These are phyloP conservation scores for Clanis bilineata DNA, from an alignment of 2,888 invertebrate species.

Conservation along the genomic window DNA sequence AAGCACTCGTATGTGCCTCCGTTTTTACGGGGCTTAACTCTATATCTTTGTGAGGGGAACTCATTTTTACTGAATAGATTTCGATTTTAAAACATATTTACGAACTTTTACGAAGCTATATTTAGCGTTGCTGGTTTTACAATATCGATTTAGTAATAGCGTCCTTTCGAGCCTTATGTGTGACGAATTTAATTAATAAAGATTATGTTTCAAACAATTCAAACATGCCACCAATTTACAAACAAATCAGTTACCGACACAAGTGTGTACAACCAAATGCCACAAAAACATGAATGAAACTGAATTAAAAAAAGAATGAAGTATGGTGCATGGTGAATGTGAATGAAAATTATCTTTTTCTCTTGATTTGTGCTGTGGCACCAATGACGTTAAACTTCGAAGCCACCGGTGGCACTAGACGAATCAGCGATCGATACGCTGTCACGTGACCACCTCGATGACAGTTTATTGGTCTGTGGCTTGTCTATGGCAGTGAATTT, in stretches of 20 bases:
- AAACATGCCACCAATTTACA: neutral
- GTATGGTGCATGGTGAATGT: no score
- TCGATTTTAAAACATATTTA: no score
- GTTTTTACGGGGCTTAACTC: constrained; percentile 67
- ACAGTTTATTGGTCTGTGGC: no score
- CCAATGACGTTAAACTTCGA: no score
- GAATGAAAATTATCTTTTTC: no score
- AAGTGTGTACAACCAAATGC: neutral
- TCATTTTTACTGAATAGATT: constrained; percentile 50
- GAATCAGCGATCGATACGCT: no score
- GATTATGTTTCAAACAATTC: neutral
- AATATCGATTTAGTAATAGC: neutral
- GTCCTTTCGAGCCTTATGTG: neutral
- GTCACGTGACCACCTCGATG: no score
- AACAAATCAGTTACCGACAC: neutral
- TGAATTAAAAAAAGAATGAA: neutral
- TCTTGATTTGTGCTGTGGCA: no score
- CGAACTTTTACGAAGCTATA: no score
- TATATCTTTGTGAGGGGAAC: constrained; percentile 67
- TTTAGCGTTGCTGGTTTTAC: no score
- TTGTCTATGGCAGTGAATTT: no score
- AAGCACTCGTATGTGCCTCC: constrained; percentile 38
- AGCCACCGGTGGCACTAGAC: no score
- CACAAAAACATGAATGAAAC: neutral
- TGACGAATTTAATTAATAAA: neutral